Conservation (phyloP, 2,113 vertebrate species). For the Pholis gunnellus region DNA sequence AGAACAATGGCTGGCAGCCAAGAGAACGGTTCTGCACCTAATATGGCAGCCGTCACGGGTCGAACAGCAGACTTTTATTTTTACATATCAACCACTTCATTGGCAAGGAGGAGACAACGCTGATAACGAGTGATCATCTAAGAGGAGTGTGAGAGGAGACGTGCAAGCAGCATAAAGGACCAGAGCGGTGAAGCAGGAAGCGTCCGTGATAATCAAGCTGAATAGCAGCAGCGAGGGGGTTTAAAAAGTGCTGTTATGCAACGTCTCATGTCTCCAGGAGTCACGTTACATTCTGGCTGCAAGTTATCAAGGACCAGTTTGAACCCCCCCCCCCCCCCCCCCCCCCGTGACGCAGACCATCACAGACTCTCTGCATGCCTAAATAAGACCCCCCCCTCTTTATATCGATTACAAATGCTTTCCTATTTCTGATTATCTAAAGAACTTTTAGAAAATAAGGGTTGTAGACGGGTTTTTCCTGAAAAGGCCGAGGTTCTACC, state of each 20-base stretch:
- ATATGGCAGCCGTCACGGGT: slow-evolving; percentile 42
- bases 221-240: not conserved
- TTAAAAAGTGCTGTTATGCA: not conserved
- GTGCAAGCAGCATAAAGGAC: not conserved
- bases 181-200: not conserved
- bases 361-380: too few relatives aligned
- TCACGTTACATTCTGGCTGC: slow-evolving; percentile 4
- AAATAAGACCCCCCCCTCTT: not conserved
- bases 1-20: slow-evolving; percentile 28
- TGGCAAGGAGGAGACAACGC: not conserved
- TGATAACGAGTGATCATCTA: not conserved
- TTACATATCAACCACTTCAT: not conserved
- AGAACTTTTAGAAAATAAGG: too few relatives aligned
- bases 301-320: not conserved
- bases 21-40: slow-evolving; percentile 39
- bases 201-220: not conserved
- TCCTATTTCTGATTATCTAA: too few relatives aligned
- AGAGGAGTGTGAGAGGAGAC: not conserved
- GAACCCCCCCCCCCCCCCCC: not conserved
- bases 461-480: too few relatives aligned
- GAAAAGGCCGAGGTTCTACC: too few relatives aligned
- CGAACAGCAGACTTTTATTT: too few relatives aligned
- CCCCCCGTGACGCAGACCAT: too few relatives aligned
- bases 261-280: not conserved
- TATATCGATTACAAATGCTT: too few relatives aligned